Conservation (phyloP, 2,888 invertebrate species). For the Eupithecia inturbata region DNA sequence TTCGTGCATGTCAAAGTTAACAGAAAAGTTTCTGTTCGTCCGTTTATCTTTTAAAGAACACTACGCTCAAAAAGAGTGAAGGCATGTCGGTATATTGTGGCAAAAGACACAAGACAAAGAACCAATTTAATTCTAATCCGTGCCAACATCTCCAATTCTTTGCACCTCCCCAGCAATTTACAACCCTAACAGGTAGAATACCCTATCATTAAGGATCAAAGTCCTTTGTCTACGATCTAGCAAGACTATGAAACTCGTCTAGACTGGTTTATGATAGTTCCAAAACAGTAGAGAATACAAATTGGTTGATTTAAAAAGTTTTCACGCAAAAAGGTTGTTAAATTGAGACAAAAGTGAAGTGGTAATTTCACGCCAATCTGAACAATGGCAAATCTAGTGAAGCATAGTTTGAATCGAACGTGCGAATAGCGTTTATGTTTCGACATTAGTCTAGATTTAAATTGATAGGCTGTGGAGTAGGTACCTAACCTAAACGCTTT, state of each 20-base stretch:
- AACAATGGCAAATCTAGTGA: neutral
- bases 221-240: slow-evolving; percentile 31
- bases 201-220: slow-evolving; percentile 34
- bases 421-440: neutral
- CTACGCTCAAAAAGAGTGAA: too few relatives aligned
- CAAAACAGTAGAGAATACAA: slow-evolving; percentile 46
- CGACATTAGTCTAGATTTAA: neutral
- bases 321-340: slow-evolving; percentile 27
- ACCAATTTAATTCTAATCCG: neutral
- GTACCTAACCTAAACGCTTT: too few relatives aligned
- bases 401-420: neutral
- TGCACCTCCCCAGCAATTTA: slow-evolving; percentile 19
- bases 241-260: slow-evolving; percentile 42
- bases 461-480: too few relatives aligned
- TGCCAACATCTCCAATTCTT: neutral
- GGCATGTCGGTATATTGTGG: too few relatives aligned
- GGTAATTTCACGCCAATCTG: slow-evolving; percentile 18
- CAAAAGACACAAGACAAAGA: neutral
- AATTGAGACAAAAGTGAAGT: slow-evolving; percentile 6
- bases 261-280: slow-evolving; percentile 49
- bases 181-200: slow-evolving; percentile 41
- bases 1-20: too few relatives aligned
- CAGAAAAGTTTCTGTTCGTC: too few relatives aligned
- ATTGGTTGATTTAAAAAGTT: slow-evolving; percentile 41
- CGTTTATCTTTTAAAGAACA: too few relatives aligned